Evolutionary conservation across 2,113 vertebrate genomes (phyloP).

Genomic region (Budorcas taxicolor): DNA sequence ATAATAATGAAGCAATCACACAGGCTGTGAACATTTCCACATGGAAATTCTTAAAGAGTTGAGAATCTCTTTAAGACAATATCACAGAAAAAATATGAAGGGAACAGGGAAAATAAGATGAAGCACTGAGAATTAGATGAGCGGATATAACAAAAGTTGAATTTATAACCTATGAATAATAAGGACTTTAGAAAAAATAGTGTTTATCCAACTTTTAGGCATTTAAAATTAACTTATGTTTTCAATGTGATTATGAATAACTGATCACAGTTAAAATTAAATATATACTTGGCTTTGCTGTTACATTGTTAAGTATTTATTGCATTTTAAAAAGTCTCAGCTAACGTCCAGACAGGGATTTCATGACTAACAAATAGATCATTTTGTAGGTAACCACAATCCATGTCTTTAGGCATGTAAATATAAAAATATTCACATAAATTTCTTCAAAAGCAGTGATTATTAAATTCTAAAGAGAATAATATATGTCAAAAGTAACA

Average conservation of each 20-base stretch:
- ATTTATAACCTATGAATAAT: neutral
- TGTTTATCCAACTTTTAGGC: neutral
- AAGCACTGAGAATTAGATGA: neutral
- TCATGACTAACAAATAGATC: neutral
- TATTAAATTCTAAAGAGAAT: neutral
- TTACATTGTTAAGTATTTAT: neutral
- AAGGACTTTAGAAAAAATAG: neutral
- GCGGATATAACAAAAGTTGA: neutral
- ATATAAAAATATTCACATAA: neutral
- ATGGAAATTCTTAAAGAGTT: neutral
- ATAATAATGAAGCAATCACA: neutral
- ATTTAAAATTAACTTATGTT: neutral
- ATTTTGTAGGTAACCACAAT: neutral
- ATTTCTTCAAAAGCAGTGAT: neutral
- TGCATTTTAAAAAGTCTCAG: neutral
- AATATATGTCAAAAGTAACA: neutral
- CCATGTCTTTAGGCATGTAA: neutral
- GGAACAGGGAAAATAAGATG: neutral
- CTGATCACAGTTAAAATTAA: neutral
- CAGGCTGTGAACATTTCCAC: neutral
- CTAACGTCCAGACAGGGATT: neutral
- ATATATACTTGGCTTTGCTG: neutral
- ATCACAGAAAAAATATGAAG: neutral
- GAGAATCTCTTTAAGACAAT: neutral
- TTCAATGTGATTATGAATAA: neutral